phyloP scores from a whole-genome alignment of 2,113 vertebrate species.

The Procavia capensis region DNA sequence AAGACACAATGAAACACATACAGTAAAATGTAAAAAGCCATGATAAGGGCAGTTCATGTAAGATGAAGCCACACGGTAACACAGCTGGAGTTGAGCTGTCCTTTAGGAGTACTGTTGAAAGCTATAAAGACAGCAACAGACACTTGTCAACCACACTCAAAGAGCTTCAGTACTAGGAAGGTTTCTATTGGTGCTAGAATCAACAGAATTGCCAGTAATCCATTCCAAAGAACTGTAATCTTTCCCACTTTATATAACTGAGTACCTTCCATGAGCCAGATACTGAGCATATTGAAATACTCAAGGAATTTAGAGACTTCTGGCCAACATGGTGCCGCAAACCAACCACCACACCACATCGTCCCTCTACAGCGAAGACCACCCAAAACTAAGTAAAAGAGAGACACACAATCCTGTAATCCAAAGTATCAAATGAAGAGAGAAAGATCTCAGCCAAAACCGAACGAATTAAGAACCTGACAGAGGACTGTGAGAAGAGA shows the following conservation, averaged over 20 bases:
- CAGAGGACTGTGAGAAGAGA: no score
- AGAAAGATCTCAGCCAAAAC: no score
- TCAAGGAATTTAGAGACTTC: neutral
- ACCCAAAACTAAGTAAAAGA: no score
- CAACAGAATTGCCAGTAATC: neutral
- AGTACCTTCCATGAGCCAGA: neutral
- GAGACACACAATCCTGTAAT: no score
- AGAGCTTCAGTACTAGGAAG: neutral
- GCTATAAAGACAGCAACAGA: neutral
- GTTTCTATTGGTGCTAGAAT: neutral
- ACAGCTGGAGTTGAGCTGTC: neutral
- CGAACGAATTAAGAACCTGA: no score
- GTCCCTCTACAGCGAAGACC: no score
- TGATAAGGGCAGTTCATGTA: neutral
- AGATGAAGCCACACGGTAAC: neutral
- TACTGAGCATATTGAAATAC: neutral
- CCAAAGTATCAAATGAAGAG: no score
- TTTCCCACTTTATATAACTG: neutral
- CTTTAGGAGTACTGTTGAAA: neutral
- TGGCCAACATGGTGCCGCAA: no score
- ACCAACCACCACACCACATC: no score
- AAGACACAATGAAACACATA: slow-evolving; percentile 26
- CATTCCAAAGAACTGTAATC: slow-evolving; percentile 5
- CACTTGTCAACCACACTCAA: neutral
- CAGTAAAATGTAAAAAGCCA: neutral